phyloP scores from a whole-genome alignment of 2,797 vertebrate species.

The Coluber constrictor region DNA sequence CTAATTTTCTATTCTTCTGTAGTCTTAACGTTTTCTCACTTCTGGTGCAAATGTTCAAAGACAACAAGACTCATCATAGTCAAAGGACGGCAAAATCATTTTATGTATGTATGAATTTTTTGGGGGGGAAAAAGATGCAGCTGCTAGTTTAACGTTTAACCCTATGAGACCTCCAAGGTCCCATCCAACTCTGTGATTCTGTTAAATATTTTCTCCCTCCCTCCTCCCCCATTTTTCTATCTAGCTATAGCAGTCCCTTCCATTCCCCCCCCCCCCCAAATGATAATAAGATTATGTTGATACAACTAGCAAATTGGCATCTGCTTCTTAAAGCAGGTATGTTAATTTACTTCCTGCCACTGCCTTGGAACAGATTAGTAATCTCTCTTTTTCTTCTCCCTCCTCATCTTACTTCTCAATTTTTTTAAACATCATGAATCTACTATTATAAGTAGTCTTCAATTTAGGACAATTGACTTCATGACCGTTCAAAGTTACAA shows the following conservation, averaged over 20 bases:
- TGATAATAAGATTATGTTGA: background rate
- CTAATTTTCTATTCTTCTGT: background rate
- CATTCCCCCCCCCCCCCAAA: background rate
- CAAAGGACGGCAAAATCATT: background rate
- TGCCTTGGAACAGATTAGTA: background rate
- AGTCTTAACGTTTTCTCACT: background rate
- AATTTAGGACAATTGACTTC: background rate
- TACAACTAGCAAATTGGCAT: background rate
- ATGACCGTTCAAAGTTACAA: background rate
- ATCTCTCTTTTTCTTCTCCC: background rate
- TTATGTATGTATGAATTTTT: background rate
- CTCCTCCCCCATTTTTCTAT: background rate
- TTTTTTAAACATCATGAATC: background rate
- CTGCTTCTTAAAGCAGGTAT: background rate
- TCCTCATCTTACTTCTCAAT: background rate
- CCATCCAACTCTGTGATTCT: background rate
- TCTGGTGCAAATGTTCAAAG: background rate
- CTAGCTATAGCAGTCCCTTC: background rate
- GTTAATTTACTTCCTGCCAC: background rate
- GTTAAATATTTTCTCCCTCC: background rate
- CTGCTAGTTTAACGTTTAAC: background rate
- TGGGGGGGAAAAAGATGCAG: background rate
- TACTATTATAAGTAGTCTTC: background rate
- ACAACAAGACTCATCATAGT: background rate
- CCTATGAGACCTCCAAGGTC: background rate